Conservation (phyloP, 2,888 invertebrate genomes). For the Noctua fimbriata region DNA sequence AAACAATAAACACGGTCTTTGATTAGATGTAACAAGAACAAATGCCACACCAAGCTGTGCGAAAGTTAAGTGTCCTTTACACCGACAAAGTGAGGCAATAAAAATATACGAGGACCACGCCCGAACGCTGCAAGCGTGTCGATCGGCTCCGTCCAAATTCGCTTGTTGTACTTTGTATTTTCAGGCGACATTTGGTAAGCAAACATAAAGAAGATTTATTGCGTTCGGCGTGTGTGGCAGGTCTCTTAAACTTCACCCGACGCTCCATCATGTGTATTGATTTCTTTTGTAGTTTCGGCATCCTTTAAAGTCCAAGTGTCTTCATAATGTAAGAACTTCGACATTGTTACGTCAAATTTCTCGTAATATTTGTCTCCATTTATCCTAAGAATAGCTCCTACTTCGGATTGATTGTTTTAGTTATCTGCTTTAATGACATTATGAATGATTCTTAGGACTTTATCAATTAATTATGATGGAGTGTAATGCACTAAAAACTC, state of each 20-base stretch:
- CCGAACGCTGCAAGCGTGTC: slow-evolving; percentile 80
- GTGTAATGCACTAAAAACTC: neutral
- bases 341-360: slow-evolving; percentile 30
- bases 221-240: slow-evolving; percentile 82
- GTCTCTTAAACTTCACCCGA: slow-evolving; percentile 72
- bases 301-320: slow-evolving; percentile 43
- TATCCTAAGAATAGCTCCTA: neutral
- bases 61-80: slow-evolving; percentile 76
- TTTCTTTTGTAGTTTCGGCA: slow-evolving; percentile 65
- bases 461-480: slow-evolving; percentile 17
- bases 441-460: neutral
- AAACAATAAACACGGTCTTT: slow-evolving; percentile 68
- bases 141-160: slow-evolving; percentile 77
- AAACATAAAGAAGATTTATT: slow-evolving; percentile 87
- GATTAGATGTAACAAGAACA: slow-evolving; percentile 73
- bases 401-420: neutral
- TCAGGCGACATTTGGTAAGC: slow-evolving; percentile 85
- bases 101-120: slow-evolving; percentile 83
- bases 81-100: slow-evolving; percentile 82
- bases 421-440: neutral
- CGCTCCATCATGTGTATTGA: slow-evolving; percentile 73
- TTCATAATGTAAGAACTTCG: slow-evolving; percentile 38
- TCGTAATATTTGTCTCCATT: slow-evolving; percentile 8
- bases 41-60: slow-evolving; percentile 76
- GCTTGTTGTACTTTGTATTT: slow-evolving; percentile 79